Conservation (phyloP, 2,888 invertebrate genomes). For the Agonopterix heracliana region DNA sequence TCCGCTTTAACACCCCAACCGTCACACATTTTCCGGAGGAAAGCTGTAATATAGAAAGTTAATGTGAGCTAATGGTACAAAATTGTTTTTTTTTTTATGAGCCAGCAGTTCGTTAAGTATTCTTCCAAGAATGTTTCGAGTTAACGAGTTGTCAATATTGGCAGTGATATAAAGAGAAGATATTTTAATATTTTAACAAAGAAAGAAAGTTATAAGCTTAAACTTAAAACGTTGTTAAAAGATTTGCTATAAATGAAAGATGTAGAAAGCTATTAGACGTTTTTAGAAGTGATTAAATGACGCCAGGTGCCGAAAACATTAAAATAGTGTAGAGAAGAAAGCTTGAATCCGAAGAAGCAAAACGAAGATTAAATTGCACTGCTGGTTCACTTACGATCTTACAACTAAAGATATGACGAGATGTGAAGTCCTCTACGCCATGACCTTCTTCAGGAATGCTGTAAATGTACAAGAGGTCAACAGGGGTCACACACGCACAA, state of each 20-base stretch:
- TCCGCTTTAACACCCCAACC: conserved; percentile 59
- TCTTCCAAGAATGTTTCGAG: too few species aligned
- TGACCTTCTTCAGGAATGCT: conserved; percentile 89
- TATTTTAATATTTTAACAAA: too few species aligned
- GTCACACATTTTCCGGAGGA: conserved; percentile 91
- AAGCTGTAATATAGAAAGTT: conserved; percentile 75
- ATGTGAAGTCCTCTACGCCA: conserved; percentile 75
- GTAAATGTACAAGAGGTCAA: conserved; percentile 71
- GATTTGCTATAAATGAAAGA: conserved; percentile 1
- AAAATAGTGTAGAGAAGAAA: conserved; percentile 3
- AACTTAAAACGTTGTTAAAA: not conserved
- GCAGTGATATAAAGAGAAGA: too few species aligned
- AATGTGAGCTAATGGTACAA: not conserved
- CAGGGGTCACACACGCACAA: conserved; percentile 49
- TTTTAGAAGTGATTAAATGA: not conserved
- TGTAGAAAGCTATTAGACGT: not conserved
- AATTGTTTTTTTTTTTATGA: not conserved
- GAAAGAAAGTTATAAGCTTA: too few species aligned
- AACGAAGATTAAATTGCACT: conserved; percentile 31
- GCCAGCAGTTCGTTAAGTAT: not conserved
- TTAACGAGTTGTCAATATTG: too few species aligned
- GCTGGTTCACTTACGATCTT: conserved; percentile 72
- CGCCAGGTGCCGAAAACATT: not conserved
- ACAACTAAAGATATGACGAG: conserved; percentile 71
- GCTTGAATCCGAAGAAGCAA: conserved; percentile 19